phyloP scores from a whole-genome alignment of 2,797 vertebrate genomes.

The Chloroceryle inda region DNA sequence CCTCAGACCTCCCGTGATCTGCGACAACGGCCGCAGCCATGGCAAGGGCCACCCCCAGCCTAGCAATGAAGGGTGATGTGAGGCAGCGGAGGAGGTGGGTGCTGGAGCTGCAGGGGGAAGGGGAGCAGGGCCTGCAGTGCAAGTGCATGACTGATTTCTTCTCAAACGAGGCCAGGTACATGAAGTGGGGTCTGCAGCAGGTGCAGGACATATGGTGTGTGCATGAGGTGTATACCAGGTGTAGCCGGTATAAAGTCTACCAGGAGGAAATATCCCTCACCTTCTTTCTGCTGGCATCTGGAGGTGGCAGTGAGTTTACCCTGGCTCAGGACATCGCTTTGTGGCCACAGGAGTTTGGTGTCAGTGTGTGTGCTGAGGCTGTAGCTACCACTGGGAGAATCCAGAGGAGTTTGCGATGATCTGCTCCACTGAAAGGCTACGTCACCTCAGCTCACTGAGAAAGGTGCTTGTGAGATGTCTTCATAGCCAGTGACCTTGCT shows the following conservation, averaged over 20 bases:
- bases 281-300: neutral
- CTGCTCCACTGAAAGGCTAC: neutral
- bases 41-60: neutral
- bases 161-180: neutral
- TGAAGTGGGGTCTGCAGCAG: neutral
- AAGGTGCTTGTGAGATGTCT: neutral
- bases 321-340: neutral
- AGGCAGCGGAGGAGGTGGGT: neutral
- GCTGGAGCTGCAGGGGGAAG: neutral
- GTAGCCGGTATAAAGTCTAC: neutral
- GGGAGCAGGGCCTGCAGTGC: neutral
- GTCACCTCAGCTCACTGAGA: neutral
- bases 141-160: neutral
- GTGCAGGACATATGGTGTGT: accelerated
- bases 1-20: neutral
- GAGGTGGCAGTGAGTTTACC: neutral
- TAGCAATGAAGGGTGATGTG: accelerated
- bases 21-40: neutral
- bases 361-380: neutral
- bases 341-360: neutral
- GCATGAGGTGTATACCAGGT: neutral
- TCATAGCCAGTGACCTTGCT: neutral
- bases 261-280: neutral
- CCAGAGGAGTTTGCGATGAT: neutral
- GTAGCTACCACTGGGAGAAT: neutral